Percentiles rank a stretch among this genome's conserved stretches.
These are phyloP conservation scores for Drosophila mojavensis DNA, from an alignment of 1,140 invertebrate species.

Conservation along the genomic window DNA sequence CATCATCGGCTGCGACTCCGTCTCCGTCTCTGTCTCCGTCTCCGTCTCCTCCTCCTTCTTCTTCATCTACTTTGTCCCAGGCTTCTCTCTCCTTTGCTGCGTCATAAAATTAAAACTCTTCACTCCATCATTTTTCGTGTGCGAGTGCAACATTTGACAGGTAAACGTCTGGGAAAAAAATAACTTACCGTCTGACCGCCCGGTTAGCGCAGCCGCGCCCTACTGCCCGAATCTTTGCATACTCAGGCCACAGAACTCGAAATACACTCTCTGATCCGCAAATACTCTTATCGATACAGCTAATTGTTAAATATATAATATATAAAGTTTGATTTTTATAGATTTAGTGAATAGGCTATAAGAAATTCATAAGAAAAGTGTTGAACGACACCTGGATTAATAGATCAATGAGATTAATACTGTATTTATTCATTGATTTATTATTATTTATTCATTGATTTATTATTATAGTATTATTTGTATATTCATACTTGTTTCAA, in stretches of 20 bases:
- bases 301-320: too few relatives aligned
- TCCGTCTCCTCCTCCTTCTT: conserved; percentile 6
- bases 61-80: conserved; percentile 3
- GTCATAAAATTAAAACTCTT: conserved; percentile 82
- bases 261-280: conserved; percentile 24
- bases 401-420: too few relatives aligned
- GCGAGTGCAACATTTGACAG: conserved; percentile 81
- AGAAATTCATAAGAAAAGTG: too few relatives aligned
- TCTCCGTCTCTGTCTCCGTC: too few relatives aligned
- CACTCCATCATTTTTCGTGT: conserved; percentile 80
- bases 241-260: conserved; percentile 14
- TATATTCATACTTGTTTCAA: too few relatives aligned
- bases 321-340: background rate
- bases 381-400: too few relatives aligned
- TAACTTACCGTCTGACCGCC: conserved; percentile 45
- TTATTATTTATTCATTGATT: too few relatives aligned
- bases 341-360: too few relatives aligned
- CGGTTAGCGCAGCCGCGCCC: conserved; percentile 56
- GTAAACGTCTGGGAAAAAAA: conserved; percentile 78
- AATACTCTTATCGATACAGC: background rate
- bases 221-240: conserved; percentile 37
- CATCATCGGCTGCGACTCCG: conserved; percentile 34
- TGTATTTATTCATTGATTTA: too few relatives aligned
- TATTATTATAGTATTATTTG: too few relatives aligned
- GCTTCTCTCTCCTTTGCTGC: conserved; percentile 61